Evolutionary conservation across 2,888 invertebrate species (phyloP), one percentile per base, ranked within the genome.

Genomic region (Lucinisca nassula): DNA sequence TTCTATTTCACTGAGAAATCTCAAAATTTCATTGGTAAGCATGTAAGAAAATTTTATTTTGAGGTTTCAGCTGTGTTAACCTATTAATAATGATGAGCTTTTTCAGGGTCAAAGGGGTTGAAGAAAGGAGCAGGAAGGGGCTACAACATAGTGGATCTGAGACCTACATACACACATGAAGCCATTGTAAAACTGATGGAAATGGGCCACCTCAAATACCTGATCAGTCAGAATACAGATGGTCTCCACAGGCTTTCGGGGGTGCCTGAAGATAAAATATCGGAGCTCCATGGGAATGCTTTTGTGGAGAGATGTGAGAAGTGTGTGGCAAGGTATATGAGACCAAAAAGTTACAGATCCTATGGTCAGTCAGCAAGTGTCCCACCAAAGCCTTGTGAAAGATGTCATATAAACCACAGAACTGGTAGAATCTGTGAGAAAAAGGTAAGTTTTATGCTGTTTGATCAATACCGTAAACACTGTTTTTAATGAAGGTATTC

Each of bases 211-310:
- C 79, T 95, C 30, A 94, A 95, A 72, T 93, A 91, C 75, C 75
- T 95, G n/a, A 94, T 95, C 86, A 94, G 94, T 61, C 95, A 95
- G 84, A 95, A 95, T 84, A 92, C 92, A 0, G 95, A 95, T 75
- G 95, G 95, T 0, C 92, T 95, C 10, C 95, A 95, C 77, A 87
- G 94, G 12, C 88, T 95, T 32, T 94, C 95, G 6, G 95, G 95
- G 1, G 75, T 95, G 1, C 93, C 92, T 0, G 85, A 83, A 8
- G 91, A 91, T 21, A 91, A 91, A 78, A 89, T 95, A 49, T 93
- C 95, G 0, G 95, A 95, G 88, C 92, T 95, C 8, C 95, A 95
- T 87, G 95, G 95, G 0, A 95, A 95, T 82, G 89, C 91, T 0
- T 95, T 92, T 79, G 90, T 92, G 12, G 94, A 95, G 80, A 93